Base-by-base conservation (phyloP, 2,888 invertebrate species). In the Chloromyia formosa region DNA sequence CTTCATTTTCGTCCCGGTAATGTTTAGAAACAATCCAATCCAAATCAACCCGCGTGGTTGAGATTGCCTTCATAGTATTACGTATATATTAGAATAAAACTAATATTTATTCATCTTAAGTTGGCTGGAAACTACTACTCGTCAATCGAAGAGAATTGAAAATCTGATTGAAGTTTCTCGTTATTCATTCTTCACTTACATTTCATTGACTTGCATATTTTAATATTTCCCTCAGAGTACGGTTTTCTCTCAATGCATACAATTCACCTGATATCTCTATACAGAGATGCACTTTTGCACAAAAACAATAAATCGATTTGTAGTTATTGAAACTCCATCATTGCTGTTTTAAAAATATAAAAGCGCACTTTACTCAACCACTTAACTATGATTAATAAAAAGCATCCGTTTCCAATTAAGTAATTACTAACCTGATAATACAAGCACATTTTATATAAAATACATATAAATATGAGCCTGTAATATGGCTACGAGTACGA, bases 321-420 rank as follows among this genome's bases (percentile, higher is more conserved):
- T 62, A 4, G 35, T 62, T 62, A 62, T 35, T 62, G 4, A 62
- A 62, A 40, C 16, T 40, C 16, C 60, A 61, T 61, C 60, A 62
- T 62, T 40, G 62, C 16, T n/a, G 49, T 49, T 49, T 49, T 49
- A 12, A 49, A 49, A 35, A 35, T 7, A 35, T 35, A 35, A 7
- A 35, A 35, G 27, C 7, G 27, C 27, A 4, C 49, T 49, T 49
- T 3, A 35, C 27, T 4, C 60, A 18, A 23, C 40, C 40, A 62
- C 40, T 40, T 40, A 62, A 40, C 40, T 9, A 42, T 62, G 60
- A 61, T 61, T 61, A 61, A 61, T 40, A 62, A 62, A 40, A 62
- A 62, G 62, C 16, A 62, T 16, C 35, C 62, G 27, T 62, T 62
- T 62, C 62, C 62, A 40, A 40, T 62, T 62, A 62, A 35, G 40